Conservation (phyloP, 2,113 vertebrate species). For the Propithecus coquereli region DNA sequence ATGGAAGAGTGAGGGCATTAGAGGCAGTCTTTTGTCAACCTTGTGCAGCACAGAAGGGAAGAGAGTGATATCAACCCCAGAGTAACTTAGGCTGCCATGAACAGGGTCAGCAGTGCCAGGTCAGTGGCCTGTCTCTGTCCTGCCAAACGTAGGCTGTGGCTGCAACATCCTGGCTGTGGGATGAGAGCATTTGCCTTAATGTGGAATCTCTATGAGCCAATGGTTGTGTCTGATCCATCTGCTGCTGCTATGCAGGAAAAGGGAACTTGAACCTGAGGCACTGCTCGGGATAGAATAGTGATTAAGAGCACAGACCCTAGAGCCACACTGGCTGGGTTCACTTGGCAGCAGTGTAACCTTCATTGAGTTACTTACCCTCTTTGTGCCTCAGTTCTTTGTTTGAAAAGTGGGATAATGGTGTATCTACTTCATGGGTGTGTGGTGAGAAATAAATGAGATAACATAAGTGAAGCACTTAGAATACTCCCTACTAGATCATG, state of each 20-base stretch:
- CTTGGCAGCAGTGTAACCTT: neutral
- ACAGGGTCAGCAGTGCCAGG: neutral
- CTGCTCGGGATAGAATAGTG: neutral
- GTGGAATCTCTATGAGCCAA: neutral
- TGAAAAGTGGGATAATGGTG: neutral
- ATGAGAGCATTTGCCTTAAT: neutral
- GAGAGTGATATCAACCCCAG: neutral
- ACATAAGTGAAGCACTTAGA: neutral
- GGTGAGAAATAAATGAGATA: slow-evolving; percentile 19
- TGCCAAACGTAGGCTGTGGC: neutral
- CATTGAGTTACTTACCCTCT: neutral
- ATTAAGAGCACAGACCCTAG: neutral
- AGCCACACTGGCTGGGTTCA: neutral
- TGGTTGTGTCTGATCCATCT: neutral
- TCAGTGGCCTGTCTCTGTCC: neutral
- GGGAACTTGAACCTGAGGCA: neutral
- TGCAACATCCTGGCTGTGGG: neutral
- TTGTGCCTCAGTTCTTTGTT: neutral
- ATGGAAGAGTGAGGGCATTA: neutral
- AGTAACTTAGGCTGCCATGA: neutral
- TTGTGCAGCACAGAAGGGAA: neutral
- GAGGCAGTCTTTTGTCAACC: neutral
- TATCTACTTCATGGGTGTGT: neutral
- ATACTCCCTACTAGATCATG: neutral
- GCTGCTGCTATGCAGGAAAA: neutral